Conservation (phyloP, 2,888 invertebrate genomes). For the Melolontha melolontha region DNA sequence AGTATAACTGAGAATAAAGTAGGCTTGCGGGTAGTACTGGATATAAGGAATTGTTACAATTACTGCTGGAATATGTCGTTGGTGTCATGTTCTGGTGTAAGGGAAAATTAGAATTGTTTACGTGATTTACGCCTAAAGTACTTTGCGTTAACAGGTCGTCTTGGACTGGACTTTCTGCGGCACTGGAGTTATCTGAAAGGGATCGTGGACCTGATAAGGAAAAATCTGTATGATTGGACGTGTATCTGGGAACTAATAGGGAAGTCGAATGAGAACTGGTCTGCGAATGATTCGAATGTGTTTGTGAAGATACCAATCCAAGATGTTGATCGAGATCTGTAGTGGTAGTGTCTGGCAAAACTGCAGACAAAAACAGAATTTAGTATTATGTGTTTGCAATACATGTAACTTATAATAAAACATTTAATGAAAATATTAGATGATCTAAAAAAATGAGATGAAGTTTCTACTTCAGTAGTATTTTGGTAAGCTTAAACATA, state of each 20-base stretch:
- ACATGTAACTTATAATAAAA: too few species aligned
- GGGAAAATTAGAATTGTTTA: conserved; percentile 74
- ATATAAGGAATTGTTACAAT: conserved; percentile 81
- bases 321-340: conserved; percentile 81
- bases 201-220: conserved; percentile 79
- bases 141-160: conserved; percentile 79
- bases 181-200: conserved; percentile 84
- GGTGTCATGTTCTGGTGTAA: conserved; percentile 66
- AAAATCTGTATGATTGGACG: conserved; percentile 75
- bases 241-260: conserved; percentile 77
- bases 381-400: background rate
- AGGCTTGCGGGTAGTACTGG: conserved; percentile 85
- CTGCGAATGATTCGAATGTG: conserved; percentile 68
- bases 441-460: too few species aligned
- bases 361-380: conserved; percentile 63
- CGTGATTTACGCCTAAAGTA: conserved; percentile 69
- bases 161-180: conserved; percentile 86
- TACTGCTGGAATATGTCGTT: conserved; percentile 65
- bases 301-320: conserved; percentile 72
- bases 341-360: conserved; percentile 83
- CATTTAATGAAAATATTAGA: too few species aligned
- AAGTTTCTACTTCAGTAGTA: too few species aligned
- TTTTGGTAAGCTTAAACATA: too few species aligned
- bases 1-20: conserved; percentile 86
- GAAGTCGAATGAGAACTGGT: conserved; percentile 63